Conservation (phyloP, 2,888 invertebrate species). For the Flabesymbios commensalis region DNA sequence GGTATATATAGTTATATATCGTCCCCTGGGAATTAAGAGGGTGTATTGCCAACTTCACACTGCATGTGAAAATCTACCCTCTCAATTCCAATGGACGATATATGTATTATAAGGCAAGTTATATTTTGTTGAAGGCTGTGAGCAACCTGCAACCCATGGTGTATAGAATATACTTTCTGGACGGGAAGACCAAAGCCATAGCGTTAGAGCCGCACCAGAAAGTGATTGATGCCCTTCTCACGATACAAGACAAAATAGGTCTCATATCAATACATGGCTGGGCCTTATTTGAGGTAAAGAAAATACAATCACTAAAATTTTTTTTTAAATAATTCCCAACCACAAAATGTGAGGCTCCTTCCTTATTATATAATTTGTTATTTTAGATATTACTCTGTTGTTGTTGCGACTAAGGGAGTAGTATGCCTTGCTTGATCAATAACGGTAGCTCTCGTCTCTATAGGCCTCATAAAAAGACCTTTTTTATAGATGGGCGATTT, state of each 20-base stretch:
- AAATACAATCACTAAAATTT: too few species aligned
- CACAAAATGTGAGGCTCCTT: not conserved
- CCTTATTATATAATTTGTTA: not conserved
- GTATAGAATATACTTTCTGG: conserved; percentile 89
- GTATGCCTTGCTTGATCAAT: too few species aligned
- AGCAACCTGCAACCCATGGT: conserved; percentile 72
- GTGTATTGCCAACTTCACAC: too few species aligned
- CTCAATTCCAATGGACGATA: too few species aligned
- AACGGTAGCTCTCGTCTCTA: too few species aligned
- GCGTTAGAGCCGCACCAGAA: conserved; percentile 94
- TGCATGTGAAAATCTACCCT: too few species aligned
- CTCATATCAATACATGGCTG: conserved; percentile 85
- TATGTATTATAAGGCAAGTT: too few species aligned
- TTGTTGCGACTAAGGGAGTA: too few species aligned
- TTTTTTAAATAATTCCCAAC: not conserved
- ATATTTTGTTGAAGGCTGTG: conserved; percentile 22
- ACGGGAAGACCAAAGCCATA: conserved; percentile 91
- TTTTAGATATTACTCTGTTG: not conserved
- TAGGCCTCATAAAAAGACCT: too few species aligned
- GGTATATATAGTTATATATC: too few species aligned
- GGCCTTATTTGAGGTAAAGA: conserved; percentile 76
- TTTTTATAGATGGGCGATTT: too few species aligned
- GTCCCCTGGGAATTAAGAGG: too few species aligned
- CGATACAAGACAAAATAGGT: conserved; percentile 83
- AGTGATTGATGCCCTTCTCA: conserved; percentile 84